Evolutionary conservation across 2,797 vertebrate species (phyloP), one percentile per base, ranked within the genome.

Genomic region (Bucorvus abyssinicus): DNA sequence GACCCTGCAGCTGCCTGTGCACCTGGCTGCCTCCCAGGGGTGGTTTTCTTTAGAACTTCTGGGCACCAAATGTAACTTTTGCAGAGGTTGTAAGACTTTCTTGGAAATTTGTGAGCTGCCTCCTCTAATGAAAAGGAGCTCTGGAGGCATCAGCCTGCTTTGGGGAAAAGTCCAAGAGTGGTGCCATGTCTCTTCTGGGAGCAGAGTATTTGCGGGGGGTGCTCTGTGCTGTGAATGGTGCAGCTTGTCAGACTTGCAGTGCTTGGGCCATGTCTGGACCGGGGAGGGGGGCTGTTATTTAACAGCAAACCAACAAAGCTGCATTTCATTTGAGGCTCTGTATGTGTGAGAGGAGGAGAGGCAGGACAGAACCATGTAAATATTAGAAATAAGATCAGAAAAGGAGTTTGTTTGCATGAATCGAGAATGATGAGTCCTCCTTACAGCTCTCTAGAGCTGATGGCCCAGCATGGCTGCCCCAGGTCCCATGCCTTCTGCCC

Each of bases 181-280:
- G 12, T 32, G 30, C 15, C 0, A 2, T 32, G 21, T 50, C 59
- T 21, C 7, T 32, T 19, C 32, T 27, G 30, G 49, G 56, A 63
- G 30, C 40, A 34, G 20, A 5, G 44, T 36, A 7, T 50, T 65
- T 44, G n/a, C 14, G 15, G 36, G 14, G 38, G 57, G 13, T 60
- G 60, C 36, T 67, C 27, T 59, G 36, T 34, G 32, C 49, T 10
- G 4, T 24, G 23, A 34, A 38, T 3, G 19, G 57, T 49, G 74
- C 68, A 16, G 15, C 32, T 44, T 73, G 60, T 44, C 38, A 52
- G 45, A 24, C 19, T 38, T 59, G n/a, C 68, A 38, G 45, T 8
- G n/a, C 29, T 45, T 0, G 0, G 47, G 20, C 40, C 30, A 9
- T 0, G 1, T 18, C 12, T 67, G 34, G 20, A 7, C 27, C 16